Base-by-base conservation (phyloP, 2,797 vertebrate species). In the Cyclopterus lumpus region DNA sequence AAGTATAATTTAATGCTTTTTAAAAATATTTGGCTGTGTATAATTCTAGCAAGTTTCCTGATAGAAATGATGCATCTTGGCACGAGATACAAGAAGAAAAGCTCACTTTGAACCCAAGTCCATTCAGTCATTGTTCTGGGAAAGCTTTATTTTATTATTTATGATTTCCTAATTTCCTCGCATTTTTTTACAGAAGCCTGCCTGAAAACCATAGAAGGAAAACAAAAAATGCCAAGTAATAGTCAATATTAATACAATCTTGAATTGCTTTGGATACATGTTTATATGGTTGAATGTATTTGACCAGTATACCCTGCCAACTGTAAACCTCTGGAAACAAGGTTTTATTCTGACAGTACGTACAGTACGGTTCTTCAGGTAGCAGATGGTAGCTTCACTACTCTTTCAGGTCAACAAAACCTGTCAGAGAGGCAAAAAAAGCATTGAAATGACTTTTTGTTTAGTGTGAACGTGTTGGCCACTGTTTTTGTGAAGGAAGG, bases 401-500 rank as follows among this genome's bases (percentile, higher is more conserved):
- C 40, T 54, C 18, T 73, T 22, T 15, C 7, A 28, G 11, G 69
- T 28, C 22, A 46, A 42, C 7, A 36, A 22, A 53, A n/a, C 26
- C 32, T 34, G 32, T 4, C 32, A 36, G 28, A 2, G 18, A n/a
- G 8, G 15, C 0, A 15, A 40, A 24, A 5, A 53, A 40, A 67
- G 26, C 66, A 15, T 3, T 53, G 24, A 77, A 64, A 46, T 49
- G 11, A 42, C 40, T 72, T 65, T 67, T 42, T 3, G 20, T 51
- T 73, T n/a, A 30, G 64, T 61, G 28, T 34, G 10, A 68, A 44
- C 0, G 14, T 59, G 74, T 71, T 69, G 44, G 69, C 61, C 8
- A 5, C 8, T 34, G 62, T 55, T 67, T 79, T 55, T 36, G 60
- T 44, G 24, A 66, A 71, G 80, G 70, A 84, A 88, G 51, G 32